phyloP scores from a whole-genome alignment of 2,113 vertebrate species.

The Peromyscus leucopus region DNA sequence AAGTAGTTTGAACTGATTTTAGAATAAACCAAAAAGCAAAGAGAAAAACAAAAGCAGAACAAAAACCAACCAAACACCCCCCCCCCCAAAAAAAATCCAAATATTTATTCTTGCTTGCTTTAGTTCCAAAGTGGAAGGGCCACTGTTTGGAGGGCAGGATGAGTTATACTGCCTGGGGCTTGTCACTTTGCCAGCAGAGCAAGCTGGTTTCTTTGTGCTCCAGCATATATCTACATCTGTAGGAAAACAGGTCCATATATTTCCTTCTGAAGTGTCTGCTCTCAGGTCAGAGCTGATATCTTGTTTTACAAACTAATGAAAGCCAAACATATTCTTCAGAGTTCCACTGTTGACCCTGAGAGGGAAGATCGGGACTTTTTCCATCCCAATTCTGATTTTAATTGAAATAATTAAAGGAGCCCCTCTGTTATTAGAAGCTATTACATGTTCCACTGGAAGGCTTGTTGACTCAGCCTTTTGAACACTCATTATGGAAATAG shows the following conservation, averaged over 20 bases:
- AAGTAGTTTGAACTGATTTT: constrained; percentile 12
- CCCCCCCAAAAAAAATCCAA: neutral
- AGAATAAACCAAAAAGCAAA: constrained; percentile 29
- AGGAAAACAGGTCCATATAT: constrained; percentile 68
- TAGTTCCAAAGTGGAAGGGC: neutral
- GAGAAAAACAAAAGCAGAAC: neutral
- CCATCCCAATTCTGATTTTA: constrained; percentile 43
- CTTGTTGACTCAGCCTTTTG: constrained; percentile 69
- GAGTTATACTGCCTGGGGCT: neutral
- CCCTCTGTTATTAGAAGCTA: constrained; percentile 66
- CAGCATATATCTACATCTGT: constrained; percentile 59
- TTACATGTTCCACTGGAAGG: constrained; percentile 53
- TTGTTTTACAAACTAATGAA: constrained; percentile 79
- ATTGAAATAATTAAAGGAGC: constrained; percentile 73
- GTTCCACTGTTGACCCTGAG: neutral
- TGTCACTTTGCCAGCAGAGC: constrained; percentile 26
- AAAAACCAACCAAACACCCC: neutral
- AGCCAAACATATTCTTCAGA: constrained; percentile 20
- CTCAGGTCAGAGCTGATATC: constrained; percentile 43
- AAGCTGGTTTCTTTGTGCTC: neutral
- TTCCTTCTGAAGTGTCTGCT: constrained; percentile 66
- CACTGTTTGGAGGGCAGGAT: neutral
- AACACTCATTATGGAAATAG: constrained; percentile 67
- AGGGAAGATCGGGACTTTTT: constrained; percentile 37
- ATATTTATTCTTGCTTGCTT: constrained; percentile 6